A percentile compares a stretch with the other conserved stretches of the same genome.
Evolutionary conservation across 2,797 vertebrate species (phyloP).

Genomic region (Limosa lapponica): DNA sequence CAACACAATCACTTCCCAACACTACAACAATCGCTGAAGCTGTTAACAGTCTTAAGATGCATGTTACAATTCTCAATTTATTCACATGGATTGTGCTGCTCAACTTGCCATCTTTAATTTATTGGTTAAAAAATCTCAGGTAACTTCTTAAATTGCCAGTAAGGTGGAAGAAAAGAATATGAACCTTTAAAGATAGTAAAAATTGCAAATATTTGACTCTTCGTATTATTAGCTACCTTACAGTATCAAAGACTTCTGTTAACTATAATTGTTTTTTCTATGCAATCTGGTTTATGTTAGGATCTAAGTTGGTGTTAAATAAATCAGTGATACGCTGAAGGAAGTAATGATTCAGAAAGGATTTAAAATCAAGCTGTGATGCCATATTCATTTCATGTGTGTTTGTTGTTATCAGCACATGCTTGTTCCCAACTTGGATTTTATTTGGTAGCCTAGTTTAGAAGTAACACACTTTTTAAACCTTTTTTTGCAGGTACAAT

Average conservation of each 20-base stretch:
- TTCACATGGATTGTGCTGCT: conserved; percentile 86
- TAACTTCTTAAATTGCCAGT: conserved; percentile 54
- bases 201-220: not conserved
- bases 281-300: not conserved
- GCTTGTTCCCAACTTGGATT: not conserved
- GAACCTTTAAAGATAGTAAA: not conserved
- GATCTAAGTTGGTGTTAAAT: not conserved
- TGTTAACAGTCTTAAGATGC: conserved; percentile 86
- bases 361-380: not conserved
- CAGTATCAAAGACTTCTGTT: not conserved
- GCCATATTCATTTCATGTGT: not conserved
- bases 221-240: not conserved
- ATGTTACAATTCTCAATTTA: conserved; percentile 84
- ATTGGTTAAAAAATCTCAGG: conserved; percentile 94
- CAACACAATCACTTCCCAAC: not conserved
- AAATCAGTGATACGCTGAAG: not conserved
- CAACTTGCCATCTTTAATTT: conserved; percentile 86
- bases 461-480: not conserved
- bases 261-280: not conserved
- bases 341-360: not conserved
- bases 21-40: conserved; percentile 75
- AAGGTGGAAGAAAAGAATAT: not conserved
- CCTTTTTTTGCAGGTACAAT: conserved; percentile 80
- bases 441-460: not conserved
- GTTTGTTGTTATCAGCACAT: not conserved